phyloP scores from a whole-genome alignment of 1,140 invertebrate genomes.

The Notospermus geniculatus region DNA sequence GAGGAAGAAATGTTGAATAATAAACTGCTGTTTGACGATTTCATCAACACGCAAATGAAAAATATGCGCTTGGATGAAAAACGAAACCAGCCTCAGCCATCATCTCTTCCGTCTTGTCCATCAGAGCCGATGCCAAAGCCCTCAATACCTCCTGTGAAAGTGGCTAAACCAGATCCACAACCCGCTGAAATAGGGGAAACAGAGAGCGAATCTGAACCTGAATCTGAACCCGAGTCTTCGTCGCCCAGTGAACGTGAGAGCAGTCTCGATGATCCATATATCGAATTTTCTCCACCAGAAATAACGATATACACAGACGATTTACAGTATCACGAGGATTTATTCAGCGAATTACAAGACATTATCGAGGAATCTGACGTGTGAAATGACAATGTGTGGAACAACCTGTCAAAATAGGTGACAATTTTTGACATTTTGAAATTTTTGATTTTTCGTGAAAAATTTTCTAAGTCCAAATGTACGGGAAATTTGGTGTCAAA shows the following conservation, averaged over 20 bases:
- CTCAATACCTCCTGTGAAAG: neutral
- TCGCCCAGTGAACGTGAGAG: neutral
- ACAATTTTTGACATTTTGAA: too few relatives aligned
- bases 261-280: neutral
- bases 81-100: neutral
- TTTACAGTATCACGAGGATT: constrained; percentile 6
- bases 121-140: neutral
- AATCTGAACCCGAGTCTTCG: neutral
- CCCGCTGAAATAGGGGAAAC: neutral
- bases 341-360: constrained; percentile 8
- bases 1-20: constrained; percentile 6
- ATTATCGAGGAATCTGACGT: neutral
- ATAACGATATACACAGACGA: constrained; percentile 10
- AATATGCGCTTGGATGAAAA: constrained; percentile 4
- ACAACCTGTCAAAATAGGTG: too few relatives aligned
- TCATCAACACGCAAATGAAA: neutral
- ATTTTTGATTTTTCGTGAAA: too few relatives aligned
- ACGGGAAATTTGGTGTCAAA: too few relatives aligned
- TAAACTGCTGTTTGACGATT: constrained; percentile 3
- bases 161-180: too few relatives aligned
- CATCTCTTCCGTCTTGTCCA: neutral
- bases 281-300: constrained; percentile 10
- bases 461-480: too few relatives aligned
- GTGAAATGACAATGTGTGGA: too few relatives aligned
- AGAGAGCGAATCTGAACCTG: neutral